Evolutionary conservation across 2,888 invertebrate species (phyloP).

Genomic region (Tillus elongatus): DNA sequence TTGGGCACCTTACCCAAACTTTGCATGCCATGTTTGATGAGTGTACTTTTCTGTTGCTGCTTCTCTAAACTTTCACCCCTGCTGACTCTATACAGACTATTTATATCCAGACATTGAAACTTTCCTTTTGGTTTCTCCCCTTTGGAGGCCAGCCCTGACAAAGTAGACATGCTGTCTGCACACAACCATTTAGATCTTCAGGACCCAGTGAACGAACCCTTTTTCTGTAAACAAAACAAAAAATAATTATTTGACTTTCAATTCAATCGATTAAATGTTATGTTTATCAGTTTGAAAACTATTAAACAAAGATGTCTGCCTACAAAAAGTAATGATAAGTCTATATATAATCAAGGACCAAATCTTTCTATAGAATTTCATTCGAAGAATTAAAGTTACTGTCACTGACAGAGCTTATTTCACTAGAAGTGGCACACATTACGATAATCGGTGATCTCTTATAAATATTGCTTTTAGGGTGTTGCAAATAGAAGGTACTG

Average conservation of each 20-base stretch:
- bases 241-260: neutral
- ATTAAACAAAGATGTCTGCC: no score
- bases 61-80: constrained; percentile 81
- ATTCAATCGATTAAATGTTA: no score
- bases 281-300: no score
- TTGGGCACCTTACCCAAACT: constrained; percentile 98
- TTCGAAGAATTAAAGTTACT: no score
- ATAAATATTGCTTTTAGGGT: no score
- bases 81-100: constrained; percentile 87
- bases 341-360: no score
- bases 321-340: no score
- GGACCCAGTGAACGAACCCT: constrained; percentile 72
- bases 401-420: no score
- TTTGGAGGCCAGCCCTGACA: constrained; percentile 79
- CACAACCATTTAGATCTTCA: constrained; percentile 81
- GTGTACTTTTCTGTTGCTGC: constrained; percentile 78
- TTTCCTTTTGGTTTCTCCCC: constrained; percentile 89
- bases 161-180: constrained; percentile 95
- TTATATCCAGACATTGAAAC: constrained; percentile 95
- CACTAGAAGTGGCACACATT: no score
- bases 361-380: no score
- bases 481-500: no score
- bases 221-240: constrained; percentile 43
- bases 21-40: constrained; percentile 99
- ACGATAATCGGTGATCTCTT: no score